These are phyloP conservation scores for Sminthurinus aureus DNA, from an alignment of 2,888 invertebrate species.

Conservation along the genomic window DNA sequence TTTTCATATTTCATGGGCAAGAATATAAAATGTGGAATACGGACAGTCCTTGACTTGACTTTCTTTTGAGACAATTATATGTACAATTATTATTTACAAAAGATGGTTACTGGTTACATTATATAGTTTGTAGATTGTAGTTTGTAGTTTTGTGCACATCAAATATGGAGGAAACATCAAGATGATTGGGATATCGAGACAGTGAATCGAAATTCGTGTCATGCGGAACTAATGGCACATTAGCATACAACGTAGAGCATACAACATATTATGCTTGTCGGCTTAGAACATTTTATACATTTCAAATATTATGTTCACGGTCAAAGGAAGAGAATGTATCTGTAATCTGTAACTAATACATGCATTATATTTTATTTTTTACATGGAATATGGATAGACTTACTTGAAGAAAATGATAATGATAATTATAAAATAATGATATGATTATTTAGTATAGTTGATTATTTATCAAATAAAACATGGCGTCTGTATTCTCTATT, in stretches of 20 bases:
- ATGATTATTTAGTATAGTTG: too few relatives aligned
- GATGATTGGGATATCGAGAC: too few relatives aligned
- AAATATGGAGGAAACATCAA: background rate
- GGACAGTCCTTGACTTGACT: background rate
- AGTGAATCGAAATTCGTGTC: background rate
- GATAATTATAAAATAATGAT: too few relatives aligned
- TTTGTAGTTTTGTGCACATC: background rate
- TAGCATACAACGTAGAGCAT: background rate
- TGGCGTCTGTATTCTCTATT: too few relatives aligned
- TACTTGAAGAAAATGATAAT: too few relatives aligned
- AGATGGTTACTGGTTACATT: background rate
- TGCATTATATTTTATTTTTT: too few relatives aligned
- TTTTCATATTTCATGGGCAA: too few relatives aligned
- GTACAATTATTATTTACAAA: background rate
- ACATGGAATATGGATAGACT: too few relatives aligned
- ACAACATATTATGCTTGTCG: background rate
- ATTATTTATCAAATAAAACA: too few relatives aligned
- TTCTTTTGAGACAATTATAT: background rate
- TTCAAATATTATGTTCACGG: too few relatives aligned
- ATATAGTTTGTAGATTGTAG: background rate
- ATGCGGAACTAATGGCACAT: background rate
- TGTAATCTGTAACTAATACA: too few relatives aligned
- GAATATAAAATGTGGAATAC: background rate
- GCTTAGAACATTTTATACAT: too few relatives aligned
- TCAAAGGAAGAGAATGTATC: background rate